Conservation (phyloP, 1,140 invertebrate genomes). For the Hetaerina americana region DNA sequence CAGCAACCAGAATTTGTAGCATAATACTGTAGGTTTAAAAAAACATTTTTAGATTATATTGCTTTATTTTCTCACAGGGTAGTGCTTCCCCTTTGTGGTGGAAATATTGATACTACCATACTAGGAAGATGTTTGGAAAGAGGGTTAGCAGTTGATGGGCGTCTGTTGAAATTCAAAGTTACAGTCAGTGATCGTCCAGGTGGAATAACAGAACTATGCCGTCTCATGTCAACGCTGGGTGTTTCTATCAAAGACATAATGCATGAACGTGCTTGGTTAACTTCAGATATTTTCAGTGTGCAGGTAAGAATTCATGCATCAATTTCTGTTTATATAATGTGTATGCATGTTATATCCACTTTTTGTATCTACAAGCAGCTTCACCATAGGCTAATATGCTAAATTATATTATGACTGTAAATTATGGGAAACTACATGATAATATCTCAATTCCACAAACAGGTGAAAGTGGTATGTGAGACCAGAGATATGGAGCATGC, state of each 20-base stretch:
- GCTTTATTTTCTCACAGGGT: constrained; percentile 41
- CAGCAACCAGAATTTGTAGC: no score
- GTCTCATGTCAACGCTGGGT: constrained; percentile 55
- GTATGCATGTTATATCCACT: no score
- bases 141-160: constrained; percentile 75
- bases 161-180: constrained; percentile 73
- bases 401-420: no score
- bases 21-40: no score
- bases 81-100: constrained; percentile 70
- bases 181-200: constrained; percentile 76
- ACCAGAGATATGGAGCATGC: constrained; percentile 68
- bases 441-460: no score
- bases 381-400: no score
- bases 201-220: constrained; percentile 75
- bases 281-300: constrained; percentile 73
- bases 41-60: not conserved
- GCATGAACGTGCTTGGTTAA: constrained; percentile 86
- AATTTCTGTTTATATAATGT: no score
- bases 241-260: constrained; percentile 90
- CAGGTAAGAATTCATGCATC: constrained; percentile 39
- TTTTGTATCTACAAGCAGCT: no score
- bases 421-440: no score
- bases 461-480: constrained; percentile 74
- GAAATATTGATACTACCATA: constrained; percentile 88
- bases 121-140: constrained; percentile 78